Evolutionary conservation across 2,888 invertebrate genomes (phyloP).

Genomic region (Parnassius apollo): DNA sequence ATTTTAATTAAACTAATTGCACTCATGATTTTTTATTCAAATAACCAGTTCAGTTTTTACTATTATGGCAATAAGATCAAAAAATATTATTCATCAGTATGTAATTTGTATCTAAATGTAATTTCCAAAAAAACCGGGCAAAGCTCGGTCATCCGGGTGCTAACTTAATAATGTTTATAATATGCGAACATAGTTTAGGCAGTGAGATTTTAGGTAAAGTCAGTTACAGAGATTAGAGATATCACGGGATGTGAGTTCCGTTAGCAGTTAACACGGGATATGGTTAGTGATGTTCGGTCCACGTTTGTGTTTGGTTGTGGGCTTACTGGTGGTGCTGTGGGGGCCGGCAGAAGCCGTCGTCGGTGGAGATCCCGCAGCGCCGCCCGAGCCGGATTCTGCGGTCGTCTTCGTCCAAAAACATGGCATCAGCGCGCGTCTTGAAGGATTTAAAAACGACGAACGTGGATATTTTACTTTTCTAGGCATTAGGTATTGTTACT

Average conservation of each 20-base stretch:
- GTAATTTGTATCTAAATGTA: no score
- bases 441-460: constrained; percentile 82
- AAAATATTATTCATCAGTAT: no score
- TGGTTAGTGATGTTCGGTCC: constrained; percentile 49
- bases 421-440: constrained; percentile 82
- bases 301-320: constrained; percentile 37
- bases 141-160: no score
- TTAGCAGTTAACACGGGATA: constrained; percentile 21
- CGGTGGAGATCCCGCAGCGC: constrained; percentile 84
- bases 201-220: constrained; percentile 8
- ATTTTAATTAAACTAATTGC: no score
- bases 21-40: no score
- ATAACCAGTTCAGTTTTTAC: no score
- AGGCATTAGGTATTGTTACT: constrained; percentile 82
- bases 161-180: not conserved
- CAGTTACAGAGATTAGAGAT: constrained; percentile 27
- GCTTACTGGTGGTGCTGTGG: constrained; percentile 29
- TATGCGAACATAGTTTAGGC: constrained; percentile 25
- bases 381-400: constrained; percentile 87
- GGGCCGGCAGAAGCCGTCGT: constrained; percentile 75
- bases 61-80: no score
- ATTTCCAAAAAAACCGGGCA: no score
- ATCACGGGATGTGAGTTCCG: constrained; percentile 30
- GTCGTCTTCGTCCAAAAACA: constrained; percentile 84
- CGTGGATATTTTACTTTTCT: constrained; percentile 86